These are phyloP conservation scores for Drosophila repletoides DNA, from an alignment of 1,140 invertebrate genomes.

Conservation along the genomic window DNA sequence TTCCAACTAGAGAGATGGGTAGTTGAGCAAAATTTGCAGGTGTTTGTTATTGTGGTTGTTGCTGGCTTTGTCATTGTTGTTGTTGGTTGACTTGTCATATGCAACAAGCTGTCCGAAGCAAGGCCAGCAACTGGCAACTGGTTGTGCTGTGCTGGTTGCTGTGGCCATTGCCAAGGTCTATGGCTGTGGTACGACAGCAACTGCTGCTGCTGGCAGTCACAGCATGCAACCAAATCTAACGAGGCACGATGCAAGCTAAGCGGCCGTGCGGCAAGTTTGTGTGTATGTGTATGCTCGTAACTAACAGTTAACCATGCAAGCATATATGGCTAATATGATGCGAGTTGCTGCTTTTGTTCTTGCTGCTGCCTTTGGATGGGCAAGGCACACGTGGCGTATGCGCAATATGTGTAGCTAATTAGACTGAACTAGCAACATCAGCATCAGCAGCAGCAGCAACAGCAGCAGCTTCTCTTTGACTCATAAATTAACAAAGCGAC, in stretches of 20 bases:
- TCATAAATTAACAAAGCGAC: conserved; percentile 41
- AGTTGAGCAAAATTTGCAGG: conserved; percentile 27
- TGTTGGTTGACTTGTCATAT: conserved; percentile 33
- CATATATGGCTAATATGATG: conserved; percentile 47
- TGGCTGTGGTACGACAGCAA: conserved; percentile 21
- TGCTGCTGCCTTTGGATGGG: neutral
- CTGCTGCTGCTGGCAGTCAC: neutral
- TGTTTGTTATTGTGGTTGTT: conserved; percentile 15
- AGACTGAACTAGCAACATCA: conserved; percentile 16
- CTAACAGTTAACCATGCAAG: conserved; percentile 67
- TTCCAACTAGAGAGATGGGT: neutral
- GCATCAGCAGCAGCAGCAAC: neutral
- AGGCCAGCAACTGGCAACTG: conserved; percentile 32
- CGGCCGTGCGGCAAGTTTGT: conserved; percentile 62
- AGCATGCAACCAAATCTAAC: conserved; percentile 44
- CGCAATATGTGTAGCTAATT: conserved; percentile 59
- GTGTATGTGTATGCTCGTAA: conserved; percentile 21
- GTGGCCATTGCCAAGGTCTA: conserved; percentile 41
- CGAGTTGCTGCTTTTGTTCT: neutral
- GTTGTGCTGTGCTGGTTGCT: neutral
- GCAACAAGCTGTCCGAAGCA: conserved; percentile 42
- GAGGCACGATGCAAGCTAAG: conserved; percentile 59
- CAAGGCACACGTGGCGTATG: conserved; percentile 60
- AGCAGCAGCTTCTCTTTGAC: conserved; percentile 1
- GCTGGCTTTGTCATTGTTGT: conserved; percentile 13